Percentiles rank a stretch among this genome's conserved stretches.
Evolutionary conservation across 2,797 vertebrate species (phyloP).

Genomic region (Acipenser ruthenus): DNA sequence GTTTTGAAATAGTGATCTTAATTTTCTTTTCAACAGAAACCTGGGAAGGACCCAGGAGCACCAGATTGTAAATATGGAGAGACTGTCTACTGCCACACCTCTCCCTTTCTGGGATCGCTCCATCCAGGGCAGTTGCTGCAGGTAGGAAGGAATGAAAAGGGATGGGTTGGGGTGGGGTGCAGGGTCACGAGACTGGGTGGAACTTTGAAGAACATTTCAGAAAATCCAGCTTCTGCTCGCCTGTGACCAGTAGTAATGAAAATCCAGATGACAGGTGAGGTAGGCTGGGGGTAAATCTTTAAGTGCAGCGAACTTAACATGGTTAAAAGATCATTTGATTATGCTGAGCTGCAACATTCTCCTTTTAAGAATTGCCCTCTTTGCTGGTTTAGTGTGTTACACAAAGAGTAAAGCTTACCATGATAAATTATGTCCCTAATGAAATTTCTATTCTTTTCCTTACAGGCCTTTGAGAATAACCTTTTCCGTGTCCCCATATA

Average conservation of each 20-base stretch:
- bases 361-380: no score
- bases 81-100: slow-evolving; percentile 96
- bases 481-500: slow-evolving; percentile 95
- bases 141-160: slow-evolving; percentile 48
- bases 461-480: slow-evolving; percentile 96
- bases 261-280: no score
- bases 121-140: slow-evolving; percentile 94
- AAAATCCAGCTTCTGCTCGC: no score
- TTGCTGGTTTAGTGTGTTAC: neutral
- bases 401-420: neutral
- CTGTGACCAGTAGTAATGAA: no score
- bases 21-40: slow-evolving; percentile 68
- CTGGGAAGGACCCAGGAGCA: slow-evolving; percentile 94
- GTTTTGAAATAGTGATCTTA: neutral
- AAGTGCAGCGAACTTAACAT: no score
- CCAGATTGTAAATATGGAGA: slow-evolving; percentile 97
- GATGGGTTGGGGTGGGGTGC: no score
- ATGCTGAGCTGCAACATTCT: no score
- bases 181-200: no score
- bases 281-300: no score
- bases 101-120: slow-evolving; percentile 91
- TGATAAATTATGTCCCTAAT: neutral
- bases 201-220: no score
- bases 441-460: neutral
- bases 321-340: no score